These are phyloP conservation scores for Lepidocyrtoides sp. DNA, from an alignment of 2,888 invertebrate species.

Conservation along the genomic window DNA sequence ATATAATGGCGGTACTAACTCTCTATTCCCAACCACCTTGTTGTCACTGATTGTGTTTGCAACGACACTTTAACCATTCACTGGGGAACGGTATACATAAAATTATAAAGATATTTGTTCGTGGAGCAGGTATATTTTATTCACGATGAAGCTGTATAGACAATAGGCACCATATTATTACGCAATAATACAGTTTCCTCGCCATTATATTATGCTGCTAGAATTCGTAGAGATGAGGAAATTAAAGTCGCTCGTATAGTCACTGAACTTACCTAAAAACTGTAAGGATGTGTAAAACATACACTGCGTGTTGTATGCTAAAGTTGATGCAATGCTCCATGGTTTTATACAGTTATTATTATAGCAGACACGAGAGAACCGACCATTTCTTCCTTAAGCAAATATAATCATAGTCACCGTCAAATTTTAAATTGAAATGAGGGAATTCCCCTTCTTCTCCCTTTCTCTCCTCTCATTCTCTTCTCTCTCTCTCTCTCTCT, in stretches of 20 bases:
- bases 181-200: constrained; percentile 17
- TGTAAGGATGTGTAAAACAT: not conserved
- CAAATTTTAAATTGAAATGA: constrained; percentile 84
- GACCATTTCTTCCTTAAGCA: constrained; percentile 80
- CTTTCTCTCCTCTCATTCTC: constrained; percentile 43
- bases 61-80: constrained; percentile 37
- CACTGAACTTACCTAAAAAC: constrained; percentile 32
- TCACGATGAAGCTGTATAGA: not conserved
- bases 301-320: not conserved
- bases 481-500: constrained; percentile 44
- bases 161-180: not conserved
- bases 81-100: no score
- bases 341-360: not conserved
- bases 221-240: constrained; percentile 15
- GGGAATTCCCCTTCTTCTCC: constrained; percentile 78
- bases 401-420: constrained; percentile 82
- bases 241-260: constrained; percentile 47
- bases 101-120: no score
- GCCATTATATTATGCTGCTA: not conserved
- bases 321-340: not conserved
- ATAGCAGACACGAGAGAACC: constrained; percentile 60
- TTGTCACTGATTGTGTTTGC: constrained; percentile 56
- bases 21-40: constrained; percentile 33
- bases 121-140: not conserved
- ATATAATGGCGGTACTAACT: constrained; percentile 10